Evolutionary conservation across 1,140 invertebrate genomes (phyloP), one percentile per base, ranked within the genome.

Genomic region (Brachionus paranguensis): DNA sequence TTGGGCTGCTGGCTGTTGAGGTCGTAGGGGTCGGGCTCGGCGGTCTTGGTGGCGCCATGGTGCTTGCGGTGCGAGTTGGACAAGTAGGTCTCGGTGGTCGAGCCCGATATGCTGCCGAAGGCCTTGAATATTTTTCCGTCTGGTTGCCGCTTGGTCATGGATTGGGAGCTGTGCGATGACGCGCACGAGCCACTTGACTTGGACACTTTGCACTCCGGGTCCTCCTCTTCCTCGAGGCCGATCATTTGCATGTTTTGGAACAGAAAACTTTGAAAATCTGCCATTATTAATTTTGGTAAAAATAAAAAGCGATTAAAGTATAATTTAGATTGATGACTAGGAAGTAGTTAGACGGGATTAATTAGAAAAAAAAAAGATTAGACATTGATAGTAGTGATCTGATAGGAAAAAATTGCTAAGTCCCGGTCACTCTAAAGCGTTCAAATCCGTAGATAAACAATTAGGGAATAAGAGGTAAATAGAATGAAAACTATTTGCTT

Each of bases 171-270:
- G 50, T 55, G 43, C 1, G 74, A 47, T n/a, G 74, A 45, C 12
- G 20, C 17, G 3, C 14, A 20, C 0, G 47, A 79, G 43, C 2
- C 17, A 14, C 8, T 68, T 3, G 50, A 33, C 41, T 60, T 68
- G 27, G 55, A 29, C 27, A 20, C 29, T 43, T 60, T 64, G n/a
- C 37, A n/a, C 20, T 81, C 20, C 33, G 33, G 33, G 27, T 81
- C 43, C 3, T 65, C 78, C 37, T 81, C 47, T 14, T 79, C 78
- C 24, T 81, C 78, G n/a, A 81, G 41, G 17, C 78, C 78, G 17
- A 81, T 81, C 50, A 64, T 64, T 64, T 81, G 78, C 78, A 81
- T 81, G 29, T 81, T 81, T 64, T 81, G 78, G 43, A 81, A 81
- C 17, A 81, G 55, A 60, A 81, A 81, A 41, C 78, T 81, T 81